Base-by-base conservation (phyloP, 2,113 vertebrate species). In the Nesoenas mayeri region DNA sequence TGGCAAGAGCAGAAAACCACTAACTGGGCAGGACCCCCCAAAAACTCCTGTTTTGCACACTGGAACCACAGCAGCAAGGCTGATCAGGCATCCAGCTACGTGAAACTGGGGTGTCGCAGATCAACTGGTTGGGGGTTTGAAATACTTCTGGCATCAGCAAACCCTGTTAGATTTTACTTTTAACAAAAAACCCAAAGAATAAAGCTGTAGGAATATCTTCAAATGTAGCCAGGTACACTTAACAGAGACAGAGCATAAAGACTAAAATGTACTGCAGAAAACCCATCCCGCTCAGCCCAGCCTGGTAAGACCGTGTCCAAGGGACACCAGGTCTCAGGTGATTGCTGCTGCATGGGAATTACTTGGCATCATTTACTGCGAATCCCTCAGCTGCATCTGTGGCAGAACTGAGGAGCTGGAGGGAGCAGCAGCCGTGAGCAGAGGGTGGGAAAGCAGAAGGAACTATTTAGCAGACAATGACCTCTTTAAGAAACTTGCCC, bases 401-500 rank as follows among this genome's bases (percentile, higher is more conserved):
- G 24, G 84, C 91, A 86, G 60, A 85, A 60, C 8, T 15, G 66
- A 75, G 9, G 66, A 87, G 84, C 73, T 81, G 74, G 32, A 61
- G 84, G n/a, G 54, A 72, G 57, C 71, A 2, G 4, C 0, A 1
- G 60, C 56, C 44, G 11, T 4, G 77, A 95, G 67, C 79, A 2
- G 18, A 79, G 90, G 83, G 66, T 83, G 77, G 82, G 85, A 79
- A 95, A 85, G 85, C 15, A 72, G 66, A 51, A 88, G 72, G 93
- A 92, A 83, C 61, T 48, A 88, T 73, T 88, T 40, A 91, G 56
- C 5, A 31, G 85, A 97, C 95, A 97, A 97, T 88, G 79, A 36
- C 11, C 29, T 69, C 90, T 96, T 95, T 93, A 87, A 93, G 66
- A 72, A 83, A 60, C 28, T 66, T 58, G 88, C 61, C 57, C 65